A percentile compares a stretch with the other conserved stretches of the same genome.
phyloP scores from a whole-genome alignment of 1,140 invertebrate genomes.

The Eurosta solidaginis region DNA sequence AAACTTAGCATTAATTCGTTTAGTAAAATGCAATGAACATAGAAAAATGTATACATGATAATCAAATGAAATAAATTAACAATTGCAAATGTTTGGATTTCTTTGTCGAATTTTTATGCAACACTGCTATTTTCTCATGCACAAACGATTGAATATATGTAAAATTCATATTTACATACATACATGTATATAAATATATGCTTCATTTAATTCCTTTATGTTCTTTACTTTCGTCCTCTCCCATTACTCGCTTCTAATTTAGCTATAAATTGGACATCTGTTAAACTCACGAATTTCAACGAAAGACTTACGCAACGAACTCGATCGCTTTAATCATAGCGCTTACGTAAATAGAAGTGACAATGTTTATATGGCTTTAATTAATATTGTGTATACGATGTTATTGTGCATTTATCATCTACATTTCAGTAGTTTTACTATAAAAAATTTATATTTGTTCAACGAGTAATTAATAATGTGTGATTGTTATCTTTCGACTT shows the following conservation, averaged over 20 bases:
- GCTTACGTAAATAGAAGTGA: neutral
- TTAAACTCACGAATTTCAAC: neutral
- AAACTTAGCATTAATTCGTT: neutral
- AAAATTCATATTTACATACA: neutral
- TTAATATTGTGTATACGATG: neutral
- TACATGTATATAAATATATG: neutral
- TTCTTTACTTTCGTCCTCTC: neutral
- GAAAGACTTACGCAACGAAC: slow-evolving; percentile 24
- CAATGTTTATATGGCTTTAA: neutral
- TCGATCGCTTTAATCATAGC: neutral
- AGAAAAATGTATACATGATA: neutral
- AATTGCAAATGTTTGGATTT: no score
- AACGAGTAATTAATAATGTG: slow-evolving; percentile 26
- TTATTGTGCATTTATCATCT: neutral
- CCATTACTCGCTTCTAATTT: neutral
- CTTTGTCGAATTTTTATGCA: no score
- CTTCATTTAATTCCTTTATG: neutral
- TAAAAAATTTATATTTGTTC: slow-evolving; percentile 21
- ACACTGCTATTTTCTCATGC: no score
- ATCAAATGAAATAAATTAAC: no score
- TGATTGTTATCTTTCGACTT: slow-evolving; percentile 11
- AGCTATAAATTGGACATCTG: neutral
- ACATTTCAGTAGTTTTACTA: neutral
- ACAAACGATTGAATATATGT: no score
- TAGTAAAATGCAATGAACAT: neutral